Evolutionary conservation across 1,140 invertebrate species (phyloP), one percentile per base, ranked within the genome.

Genomic region (Zophobas atratus): DNA sequence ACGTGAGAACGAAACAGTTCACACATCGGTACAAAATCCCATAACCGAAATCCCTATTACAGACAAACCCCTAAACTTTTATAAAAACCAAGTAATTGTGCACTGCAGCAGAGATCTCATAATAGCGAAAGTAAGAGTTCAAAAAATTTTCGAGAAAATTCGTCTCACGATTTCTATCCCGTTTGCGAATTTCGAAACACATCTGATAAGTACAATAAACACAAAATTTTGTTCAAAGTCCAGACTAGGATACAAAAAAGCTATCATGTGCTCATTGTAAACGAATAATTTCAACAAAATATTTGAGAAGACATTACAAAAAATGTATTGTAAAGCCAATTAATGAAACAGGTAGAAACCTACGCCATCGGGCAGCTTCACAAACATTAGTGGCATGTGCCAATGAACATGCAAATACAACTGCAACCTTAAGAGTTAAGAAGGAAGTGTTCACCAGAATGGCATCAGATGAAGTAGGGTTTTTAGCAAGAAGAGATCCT

Each of bases 401-500:
- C 6, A 3, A 20, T 39, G n/a, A 74, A 4, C 1, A 2, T 2
- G 36, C 20, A 46, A 71, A 71, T 71, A 71, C 67, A 8, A 6
- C 3, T 51, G 6, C 38, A 34, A 4, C 6, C 3, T 8, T 46
- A 8, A 3, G 43, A 46, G 6, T 81, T 39, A 80, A 75, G 34
- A 43, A 77, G 6, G 49, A 67, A 35, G 80, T 81, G 5, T 81
- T 81, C 49, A 70, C 70, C 4, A 56, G 49, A 36, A 82, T 82
- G 81, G 74, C 71, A 67, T 43, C 79, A 0, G 77, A 82, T 53
- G 38, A 79, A 57, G 75, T 81, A 3, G 74, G 60, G 33, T 36
- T 82, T 46, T 80, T 80, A 36, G 82, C 82, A 2, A 82, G 83
- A 77, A 55, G 51, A 77, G 82, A 84, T 79, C 1, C 35, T 2